Evolutionary conservation across 2,888 invertebrate genomes (phyloP).

Genomic region (Opisthograptis luteolata): DNA sequence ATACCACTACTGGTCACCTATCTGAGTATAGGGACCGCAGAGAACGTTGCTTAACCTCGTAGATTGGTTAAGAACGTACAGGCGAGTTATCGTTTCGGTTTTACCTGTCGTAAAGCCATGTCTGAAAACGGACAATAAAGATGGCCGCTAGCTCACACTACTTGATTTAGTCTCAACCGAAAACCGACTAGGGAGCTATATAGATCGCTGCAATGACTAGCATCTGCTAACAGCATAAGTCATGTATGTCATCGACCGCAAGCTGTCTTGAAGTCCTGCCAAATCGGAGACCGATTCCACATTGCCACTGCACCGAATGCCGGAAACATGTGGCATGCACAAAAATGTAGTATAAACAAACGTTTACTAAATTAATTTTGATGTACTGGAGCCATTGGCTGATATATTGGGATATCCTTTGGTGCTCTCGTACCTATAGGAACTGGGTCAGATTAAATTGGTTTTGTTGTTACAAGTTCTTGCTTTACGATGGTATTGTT

Average conservation of each 20-base stretch:
- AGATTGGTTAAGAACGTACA: too few species aligned
- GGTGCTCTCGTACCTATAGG: constrained; percentile 9
- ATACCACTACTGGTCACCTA: too few species aligned
- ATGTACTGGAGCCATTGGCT: constrained; percentile 29
- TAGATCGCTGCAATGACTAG: not conserved
- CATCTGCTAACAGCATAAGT: too few species aligned
- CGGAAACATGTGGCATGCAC: constrained; percentile 51
- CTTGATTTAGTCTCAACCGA: too few species aligned
- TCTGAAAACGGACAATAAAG: not conserved
- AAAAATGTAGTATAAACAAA: constrained; percentile 48
- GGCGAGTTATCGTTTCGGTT: too few species aligned
- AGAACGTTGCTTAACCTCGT: too few species aligned
- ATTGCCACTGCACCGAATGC: constrained; percentile 31
- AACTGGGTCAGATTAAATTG: constrained; percentile 20
- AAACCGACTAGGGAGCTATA: too few species aligned
- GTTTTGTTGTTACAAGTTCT: constrained; percentile 6
- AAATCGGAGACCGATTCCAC: constrained; percentile 46
- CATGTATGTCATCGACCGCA: constrained; percentile 50
- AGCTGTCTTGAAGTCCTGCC: constrained; percentile 51
- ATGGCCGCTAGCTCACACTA: too few species aligned
- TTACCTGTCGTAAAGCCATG: too few species aligned
- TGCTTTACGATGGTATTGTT: not conserved
- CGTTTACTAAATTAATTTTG: constrained; percentile 30
- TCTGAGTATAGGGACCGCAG: too few species aligned
- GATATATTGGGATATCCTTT: constrained; percentile 37